Evolutionary conservation across 2,113 vertebrate genomes (phyloP).

Genomic region (Rallus limicola): DNA sequence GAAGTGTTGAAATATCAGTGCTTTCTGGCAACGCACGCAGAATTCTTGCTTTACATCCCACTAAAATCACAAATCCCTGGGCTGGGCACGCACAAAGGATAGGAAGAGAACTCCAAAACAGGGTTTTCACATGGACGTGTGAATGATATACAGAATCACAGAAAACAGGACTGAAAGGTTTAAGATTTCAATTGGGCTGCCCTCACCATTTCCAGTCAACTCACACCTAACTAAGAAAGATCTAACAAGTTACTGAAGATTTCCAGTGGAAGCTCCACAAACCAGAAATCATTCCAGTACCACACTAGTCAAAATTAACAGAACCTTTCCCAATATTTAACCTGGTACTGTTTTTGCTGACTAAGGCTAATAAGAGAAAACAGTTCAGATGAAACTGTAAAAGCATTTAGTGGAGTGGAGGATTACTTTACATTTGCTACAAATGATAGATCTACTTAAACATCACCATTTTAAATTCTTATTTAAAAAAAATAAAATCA

Average conservation of each 20-base stretch:
- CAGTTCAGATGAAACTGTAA: not conserved
- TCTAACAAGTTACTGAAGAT: not conserved
- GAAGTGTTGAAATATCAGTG: not conserved
- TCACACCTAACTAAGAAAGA: not conserved
- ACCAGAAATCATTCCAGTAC: not conserved
- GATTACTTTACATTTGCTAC: not conserved
- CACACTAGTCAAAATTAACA: too few species aligned
- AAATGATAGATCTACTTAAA: not conserved
- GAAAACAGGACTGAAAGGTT: not conserved
- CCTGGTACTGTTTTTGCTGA: not conserved
- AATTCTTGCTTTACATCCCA: not conserved
- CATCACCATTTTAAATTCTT: not conserved
- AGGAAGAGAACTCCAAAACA: not conserved
- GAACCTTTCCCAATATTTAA: not conserved
- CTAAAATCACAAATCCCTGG: not conserved
- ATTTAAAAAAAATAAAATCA: not conserved
- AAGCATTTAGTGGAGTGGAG: not conserved
- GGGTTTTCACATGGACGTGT: rapidly evolving
- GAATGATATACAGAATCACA: not conserved
- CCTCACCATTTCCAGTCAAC: not conserved
- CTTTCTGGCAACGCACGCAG: not conserved
- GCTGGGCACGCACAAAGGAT: not conserved
- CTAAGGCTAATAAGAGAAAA: not conserved
- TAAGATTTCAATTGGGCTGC: not conserved
- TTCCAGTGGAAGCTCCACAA: not conserved